phyloP scores from a whole-genome alignment of 2,113 vertebrate genomes.

The Collichthys lucidus region DNA sequence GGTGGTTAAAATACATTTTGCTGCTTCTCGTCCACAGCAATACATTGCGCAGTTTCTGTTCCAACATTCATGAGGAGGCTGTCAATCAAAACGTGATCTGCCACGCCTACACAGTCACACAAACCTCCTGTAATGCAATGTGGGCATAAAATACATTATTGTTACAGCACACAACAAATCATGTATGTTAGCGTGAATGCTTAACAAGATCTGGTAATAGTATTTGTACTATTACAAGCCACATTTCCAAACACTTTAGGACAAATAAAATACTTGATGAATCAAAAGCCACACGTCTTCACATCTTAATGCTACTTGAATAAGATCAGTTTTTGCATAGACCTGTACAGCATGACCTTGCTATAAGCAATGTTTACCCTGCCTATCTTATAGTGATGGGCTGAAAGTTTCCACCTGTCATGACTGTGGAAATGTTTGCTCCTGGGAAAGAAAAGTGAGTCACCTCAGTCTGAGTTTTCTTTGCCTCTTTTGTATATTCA shows the following conservation, averaged over 20 bases:
- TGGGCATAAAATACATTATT: background rate
- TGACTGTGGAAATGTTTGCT: background rate
- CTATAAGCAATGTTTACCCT: background rate
- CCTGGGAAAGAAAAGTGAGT: background rate
- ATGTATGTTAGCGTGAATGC: background rate
- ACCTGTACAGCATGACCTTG: background rate
- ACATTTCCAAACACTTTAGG: too few species aligned
- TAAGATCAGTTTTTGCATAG: background rate
- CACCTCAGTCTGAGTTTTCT: background rate
- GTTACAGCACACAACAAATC: background rate
- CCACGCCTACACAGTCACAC: background rate
- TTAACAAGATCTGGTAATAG: too few species aligned
- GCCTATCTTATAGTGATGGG: background rate
- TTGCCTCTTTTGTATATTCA: background rate
- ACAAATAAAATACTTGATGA: too few species aligned
- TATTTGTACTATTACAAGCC: too few species aligned
- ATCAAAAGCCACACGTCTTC: background rate
- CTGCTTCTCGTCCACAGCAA: too few species aligned
- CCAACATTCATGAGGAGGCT: too few species aligned
- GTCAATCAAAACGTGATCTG: too few species aligned
- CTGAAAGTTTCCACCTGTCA: background rate
- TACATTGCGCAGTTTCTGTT: too few species aligned
- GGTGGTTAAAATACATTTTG: too few species aligned
- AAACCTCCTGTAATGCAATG: too few species aligned
- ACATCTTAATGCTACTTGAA: background rate